Evolutionary conservation across 2,113 vertebrate genomes (phyloP), one percentile per base, ranked within the genome.

Genomic region (Oreamnos americanus): DNA sequence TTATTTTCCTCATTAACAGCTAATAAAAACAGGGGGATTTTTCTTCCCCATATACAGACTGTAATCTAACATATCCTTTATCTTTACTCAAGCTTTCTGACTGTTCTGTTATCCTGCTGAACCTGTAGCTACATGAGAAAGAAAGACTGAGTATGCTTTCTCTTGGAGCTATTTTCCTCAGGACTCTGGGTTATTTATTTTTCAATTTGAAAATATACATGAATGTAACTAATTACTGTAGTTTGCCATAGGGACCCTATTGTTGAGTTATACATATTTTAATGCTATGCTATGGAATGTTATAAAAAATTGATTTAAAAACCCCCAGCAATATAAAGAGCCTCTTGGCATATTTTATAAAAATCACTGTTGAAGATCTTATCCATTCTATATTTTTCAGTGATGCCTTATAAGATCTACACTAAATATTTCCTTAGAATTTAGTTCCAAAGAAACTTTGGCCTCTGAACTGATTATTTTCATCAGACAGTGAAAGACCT

Each of bases 251-350:
- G 45, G 87, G 83, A 88, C 33, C 92, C 15, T 93, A 28, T 62
- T 43, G 26, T n/a, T 71, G 55, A 51, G 2, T 92, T 91, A 96
- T 49, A 55, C 3, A 67, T 94, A 90, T 60, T 90, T 94, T 84
- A 93, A 57, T 83, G 74, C 0, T 23, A 21, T 92, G 64, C 5
- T 87, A 45, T 96, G 89, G 28, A 92, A 82, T 85, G 49, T 47
- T 94, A 76, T 90, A 15, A 90, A 91, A 96, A 79, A 49, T 53
- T 92, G 16, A 89, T 96, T 94, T 19, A 25, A 96, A 88, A 76
- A 83, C 47, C 21, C 3, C 47, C 9, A 94, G 39, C n/a, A 51
- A 93, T 88, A 88, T 26, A 39, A 85, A 93, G 26, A 95, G 6
- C 5, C 51, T 62, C n/a, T 82, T 91, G 82, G 71, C 16, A 12